Conservation (phyloP, 2,888 invertebrate genomes). For the Phengaris alcon region DNA sequence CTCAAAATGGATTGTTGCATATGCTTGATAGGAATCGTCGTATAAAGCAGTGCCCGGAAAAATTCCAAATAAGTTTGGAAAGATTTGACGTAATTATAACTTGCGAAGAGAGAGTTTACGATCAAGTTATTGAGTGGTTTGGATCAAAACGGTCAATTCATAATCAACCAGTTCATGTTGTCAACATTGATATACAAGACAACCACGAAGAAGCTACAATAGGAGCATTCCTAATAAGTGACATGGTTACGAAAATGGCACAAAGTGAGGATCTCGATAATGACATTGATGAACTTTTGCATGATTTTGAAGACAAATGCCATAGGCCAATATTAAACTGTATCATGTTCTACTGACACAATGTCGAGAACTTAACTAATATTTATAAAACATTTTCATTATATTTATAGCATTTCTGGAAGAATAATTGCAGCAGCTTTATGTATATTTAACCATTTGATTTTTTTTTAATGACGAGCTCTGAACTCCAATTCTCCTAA, state of each 20-base stretch:
- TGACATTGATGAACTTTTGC: slow-evolving; percentile 97
- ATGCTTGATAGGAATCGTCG: slow-evolving; percentile 98
- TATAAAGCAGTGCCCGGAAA: slow-evolving; percentile 95
- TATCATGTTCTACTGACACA: slow-evolving; percentile 88
- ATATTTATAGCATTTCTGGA: not conserved
- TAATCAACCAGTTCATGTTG: slow-evolving; percentile 95
- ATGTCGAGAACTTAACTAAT: not conserved
- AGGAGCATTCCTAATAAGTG: slow-evolving; percentile 98
- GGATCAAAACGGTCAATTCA: slow-evolving; percentile 87
- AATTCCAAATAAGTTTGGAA: slow-evolving; percentile 93
- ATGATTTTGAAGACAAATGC: slow-evolving; percentile 94
- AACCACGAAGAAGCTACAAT: slow-evolving; percentile 99
- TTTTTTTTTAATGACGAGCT: too few relatives aligned
- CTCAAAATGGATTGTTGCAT: slow-evolving; percentile 98
- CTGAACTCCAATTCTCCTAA: too few relatives aligned
- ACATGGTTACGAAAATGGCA: slow-evolving; percentile 94
- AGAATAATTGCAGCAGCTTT: not conserved
- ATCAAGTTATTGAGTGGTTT: slow-evolving; percentile 97
- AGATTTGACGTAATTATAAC: slow-evolving; percentile 97
- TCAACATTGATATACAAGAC: slow-evolving; percentile 99
- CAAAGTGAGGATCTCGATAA: slow-evolving; percentile 96
- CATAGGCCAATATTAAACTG: slow-evolving; percentile 94
- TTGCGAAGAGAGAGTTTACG: slow-evolving; percentile 98
- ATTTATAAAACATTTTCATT: not conserved
- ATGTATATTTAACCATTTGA: not conserved